Base-by-base conservation (phyloP, 2,113 vertebrate species). In the Sylvilagus bachmani region DNA sequence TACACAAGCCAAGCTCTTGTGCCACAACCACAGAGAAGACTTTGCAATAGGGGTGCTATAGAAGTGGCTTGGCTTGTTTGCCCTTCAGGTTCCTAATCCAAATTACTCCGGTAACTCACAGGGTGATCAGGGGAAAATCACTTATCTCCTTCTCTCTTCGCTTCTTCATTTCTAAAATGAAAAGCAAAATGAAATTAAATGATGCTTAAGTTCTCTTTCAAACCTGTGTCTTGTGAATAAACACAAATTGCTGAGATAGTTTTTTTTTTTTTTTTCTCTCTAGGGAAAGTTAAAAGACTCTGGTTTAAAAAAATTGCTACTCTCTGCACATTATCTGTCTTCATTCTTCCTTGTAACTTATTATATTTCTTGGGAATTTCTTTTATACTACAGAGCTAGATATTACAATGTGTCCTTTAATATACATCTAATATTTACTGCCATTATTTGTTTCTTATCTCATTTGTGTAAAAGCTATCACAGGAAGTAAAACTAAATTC, bases 111-210 rank as follows among this genome's bases (percentile, higher is more conserved):
- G n/a, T 17, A 71, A 73, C 12, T 70, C n/a, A 19, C 0, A 1
- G 5, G 0, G 1, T 55, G 14, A 95, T 70, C 10, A 21, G 5
- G 7, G 44, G 55, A 78, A 79, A 82, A 49, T 64, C 44, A 61
- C 6, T 84, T 53, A 58, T 79, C 49, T 21, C 44, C 3, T 93
- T 53, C 6, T 51, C 5, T 87, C 2, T 49, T 67, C 66, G 14
- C 10, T 25, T 89, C 22, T 27, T 61, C n/a, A 80, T 80, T 91
- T 58, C 69, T 71, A 31, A 96, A 83, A 75, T 49, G 29, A 79
- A 91, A 19, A 61, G 2, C 6, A 61, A 3, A 58, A 31, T 27
- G 38, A 29, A 74, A 69, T 86, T 82, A 66, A 3, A 27, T 67
- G 13, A 90, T 82, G 6, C 81, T 88, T 73, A 70, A 64, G 14